Percentiles rank a stretch among this genome's conserved stretches.
phyloP scores from a whole-genome alignment of 2,113 vertebrate species.

The Microtus montanus region DNA sequence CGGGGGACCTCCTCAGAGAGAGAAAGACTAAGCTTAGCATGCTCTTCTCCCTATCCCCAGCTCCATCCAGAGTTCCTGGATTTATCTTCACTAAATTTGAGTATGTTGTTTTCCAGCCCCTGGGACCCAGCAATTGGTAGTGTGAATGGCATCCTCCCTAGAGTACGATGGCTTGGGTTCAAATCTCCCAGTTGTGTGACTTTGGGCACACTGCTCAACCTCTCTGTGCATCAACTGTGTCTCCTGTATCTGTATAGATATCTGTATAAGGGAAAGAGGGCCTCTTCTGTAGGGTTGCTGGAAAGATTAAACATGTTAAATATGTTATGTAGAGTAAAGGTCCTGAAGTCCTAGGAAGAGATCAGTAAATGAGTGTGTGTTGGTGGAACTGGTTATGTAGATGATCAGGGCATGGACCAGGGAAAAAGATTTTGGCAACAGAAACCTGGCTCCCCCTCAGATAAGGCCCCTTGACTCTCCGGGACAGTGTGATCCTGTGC shows the following conservation, averaged over 20 bases:
- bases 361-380: neutral
- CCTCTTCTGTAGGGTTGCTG: neutral
- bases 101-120: neutral
- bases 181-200: slow-evolving; percentile 1
- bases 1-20: neutral
- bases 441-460: neutral
- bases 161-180: neutral
- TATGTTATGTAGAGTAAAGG: neutral
- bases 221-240: neutral
- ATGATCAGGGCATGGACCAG: neutral
- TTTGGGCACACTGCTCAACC: neutral
- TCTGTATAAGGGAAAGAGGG: neutral
- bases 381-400: neutral
- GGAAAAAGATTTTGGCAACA: neutral
- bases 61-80: neutral
- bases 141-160: neutral
- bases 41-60: neutral
- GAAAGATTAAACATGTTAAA: neutral
- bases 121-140: neutral
- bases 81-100: neutral
- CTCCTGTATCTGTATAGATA: neutral
- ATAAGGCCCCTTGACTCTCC: neutral
- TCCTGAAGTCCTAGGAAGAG: neutral
- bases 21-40: neutral
- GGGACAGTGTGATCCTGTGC: neutral